Conservation (phyloP, 1,140 invertebrate genomes). For the Bombus pyrosoma region DNA sequence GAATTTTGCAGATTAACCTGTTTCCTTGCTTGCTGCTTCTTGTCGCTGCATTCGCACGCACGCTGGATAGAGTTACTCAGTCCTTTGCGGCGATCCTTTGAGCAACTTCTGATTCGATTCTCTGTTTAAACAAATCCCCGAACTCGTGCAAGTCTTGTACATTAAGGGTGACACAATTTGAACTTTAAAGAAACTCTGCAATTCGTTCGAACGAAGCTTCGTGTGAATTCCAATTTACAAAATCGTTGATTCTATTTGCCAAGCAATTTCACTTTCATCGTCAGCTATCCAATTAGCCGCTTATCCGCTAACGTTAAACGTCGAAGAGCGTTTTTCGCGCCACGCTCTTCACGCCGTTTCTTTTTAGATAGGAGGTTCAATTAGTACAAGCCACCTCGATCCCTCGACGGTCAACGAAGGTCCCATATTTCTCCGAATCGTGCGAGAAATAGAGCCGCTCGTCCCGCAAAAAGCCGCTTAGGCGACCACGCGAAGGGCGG, state of each 20-base stretch:
- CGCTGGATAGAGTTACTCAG: background rate
- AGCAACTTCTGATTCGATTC: background rate
- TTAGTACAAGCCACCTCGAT: background rate
- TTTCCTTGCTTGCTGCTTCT: too few relatives aligned
- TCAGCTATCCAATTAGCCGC: background rate
- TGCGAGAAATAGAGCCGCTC: background rate
- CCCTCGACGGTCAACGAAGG: background rate
- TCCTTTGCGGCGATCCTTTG: background rate
- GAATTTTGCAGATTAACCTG: constrained; percentile 4
- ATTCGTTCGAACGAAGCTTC: too few relatives aligned
- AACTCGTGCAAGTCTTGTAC: background rate
- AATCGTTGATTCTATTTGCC: background rate
- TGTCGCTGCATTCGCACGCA: background rate
- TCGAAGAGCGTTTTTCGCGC: constrained; percentile 14
- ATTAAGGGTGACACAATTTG: background rate
- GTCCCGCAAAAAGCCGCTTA: constrained; percentile 43
- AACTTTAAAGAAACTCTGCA: background rate
- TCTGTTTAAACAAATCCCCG: background rate
- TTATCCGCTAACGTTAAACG: constrained; percentile 19
- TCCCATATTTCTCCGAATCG: background rate
- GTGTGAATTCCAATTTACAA: background rate
- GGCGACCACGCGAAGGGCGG: background rate
- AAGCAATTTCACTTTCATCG: background rate
- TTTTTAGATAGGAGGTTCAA: background rate
- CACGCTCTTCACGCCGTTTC: background rate